Evolutionary conservation across 1,140 invertebrate species (phyloP).

Genomic region (Ceratina calcarata): DNA sequence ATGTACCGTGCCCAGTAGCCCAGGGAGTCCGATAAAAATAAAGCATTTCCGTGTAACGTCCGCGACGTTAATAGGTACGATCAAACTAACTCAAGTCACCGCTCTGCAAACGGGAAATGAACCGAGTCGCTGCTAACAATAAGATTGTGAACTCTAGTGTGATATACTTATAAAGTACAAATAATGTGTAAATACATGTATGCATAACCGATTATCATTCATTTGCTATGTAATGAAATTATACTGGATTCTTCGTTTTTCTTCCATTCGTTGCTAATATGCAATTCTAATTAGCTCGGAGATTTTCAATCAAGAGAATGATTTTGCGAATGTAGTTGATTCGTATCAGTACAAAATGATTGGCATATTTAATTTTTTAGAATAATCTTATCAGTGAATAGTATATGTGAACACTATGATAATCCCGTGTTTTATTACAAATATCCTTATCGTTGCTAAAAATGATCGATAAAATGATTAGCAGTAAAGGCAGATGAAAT

Average conservation of each 20-base stretch:
- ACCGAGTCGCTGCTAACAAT: neutral
- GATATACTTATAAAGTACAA: too few species aligned
- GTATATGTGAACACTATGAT: too few species aligned
- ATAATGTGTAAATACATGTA: neutral
- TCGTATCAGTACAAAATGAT: too few species aligned
- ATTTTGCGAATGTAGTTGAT: too few species aligned
- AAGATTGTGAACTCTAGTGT: neutral
- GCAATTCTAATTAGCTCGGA: too few species aligned
- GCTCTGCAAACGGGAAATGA: neutral
- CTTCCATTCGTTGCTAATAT: neutral
- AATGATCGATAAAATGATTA: too few species aligned
- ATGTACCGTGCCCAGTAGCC: neutral
- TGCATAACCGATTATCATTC: neutral
- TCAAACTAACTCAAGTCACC: neutral
- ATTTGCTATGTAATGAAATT: neutral
- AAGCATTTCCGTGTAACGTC: neutral
- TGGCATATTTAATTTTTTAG: too few species aligned
- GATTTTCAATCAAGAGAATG: too few species aligned
- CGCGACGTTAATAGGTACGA: neutral
- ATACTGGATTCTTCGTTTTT: neutral
- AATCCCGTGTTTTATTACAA: too few species aligned
- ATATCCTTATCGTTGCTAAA: too few species aligned
- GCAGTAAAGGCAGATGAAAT: too few species aligned
- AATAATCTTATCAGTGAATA: too few species aligned
- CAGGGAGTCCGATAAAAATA: slow-evolving; percentile 14